A percentile compares a stretch with the other conserved stretches of the same genome.
Conservation (phyloP, 2,797 vertebrate genomes). For the Odontamblyopus rebecca region DNA sequence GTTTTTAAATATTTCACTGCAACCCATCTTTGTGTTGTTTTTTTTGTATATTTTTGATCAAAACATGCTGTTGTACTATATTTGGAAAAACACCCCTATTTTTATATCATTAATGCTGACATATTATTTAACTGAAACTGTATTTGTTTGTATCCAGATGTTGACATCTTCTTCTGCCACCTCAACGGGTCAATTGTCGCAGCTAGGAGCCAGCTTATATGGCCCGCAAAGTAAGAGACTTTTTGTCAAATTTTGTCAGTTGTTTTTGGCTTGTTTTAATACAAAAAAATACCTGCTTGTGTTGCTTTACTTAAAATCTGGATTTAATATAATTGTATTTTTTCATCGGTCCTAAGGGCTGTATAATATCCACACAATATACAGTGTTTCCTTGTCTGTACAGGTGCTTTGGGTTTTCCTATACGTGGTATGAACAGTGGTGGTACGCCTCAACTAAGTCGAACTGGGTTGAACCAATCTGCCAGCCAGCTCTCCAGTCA, state of each 20-base stretch:
- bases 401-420: slow-evolving; percentile 96
- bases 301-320: neutral
- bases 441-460: slow-evolving; percentile 92
- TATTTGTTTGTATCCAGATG: slow-evolving; percentile 76
- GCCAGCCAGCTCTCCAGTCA: slow-evolving; percentile 91
- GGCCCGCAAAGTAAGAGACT: slow-evolving; percentile 93
- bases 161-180: slow-evolving; percentile 91
- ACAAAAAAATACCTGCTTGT: neutral
- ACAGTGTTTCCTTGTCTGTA: neutral
- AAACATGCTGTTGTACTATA: too few species aligned
- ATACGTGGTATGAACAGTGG: slow-evolving; percentile 97
- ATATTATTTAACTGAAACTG: neutral
- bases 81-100: too few species aligned
- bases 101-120: neutral
- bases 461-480: slow-evolving; percentile 86
- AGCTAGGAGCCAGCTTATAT: slow-evolving; percentile 98
- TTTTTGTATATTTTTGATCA: too few species aligned
- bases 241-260: neutral
- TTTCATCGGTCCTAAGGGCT: neutral
- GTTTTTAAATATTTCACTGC: too few species aligned
- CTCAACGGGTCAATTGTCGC: slow-evolving; percentile 96
- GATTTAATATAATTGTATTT: neutral
- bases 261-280: neutral
- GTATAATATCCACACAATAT: neutral
- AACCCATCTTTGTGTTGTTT: too few species aligned